Base-by-base conservation (phyloP, 2,797 vertebrate genomes). In the Brotogeris chrysoptera region DNA sequence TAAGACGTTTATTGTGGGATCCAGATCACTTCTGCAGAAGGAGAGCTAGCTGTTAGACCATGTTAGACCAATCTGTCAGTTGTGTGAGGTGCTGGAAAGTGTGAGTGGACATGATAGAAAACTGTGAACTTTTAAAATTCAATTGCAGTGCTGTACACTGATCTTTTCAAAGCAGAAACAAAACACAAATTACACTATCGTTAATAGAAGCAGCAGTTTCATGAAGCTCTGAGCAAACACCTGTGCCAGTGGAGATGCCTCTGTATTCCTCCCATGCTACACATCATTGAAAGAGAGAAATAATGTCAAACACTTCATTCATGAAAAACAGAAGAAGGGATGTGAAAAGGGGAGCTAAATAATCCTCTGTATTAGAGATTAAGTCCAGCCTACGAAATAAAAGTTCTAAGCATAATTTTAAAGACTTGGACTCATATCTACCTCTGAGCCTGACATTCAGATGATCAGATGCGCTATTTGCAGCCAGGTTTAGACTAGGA, bases 141-240 rank as follows among this genome's bases (percentile, higher is more conserved):
- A 72, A 63, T 57, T 66, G 65, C 65, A 87, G 8, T 16, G 44
- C 27, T 47, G 38, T 38, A 32, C 59, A 28, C 17, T 39, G 38
- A 88, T 70, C 66, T 76, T 81, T 78, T 39, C 64, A 38, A 90
- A 90, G 60, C 74, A 73, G 82, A 86, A 81, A 49, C 36, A 82
- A 88, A 47, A 27, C 11, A 70, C 2, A 6, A 74, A 71, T 46
- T 47, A 49, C 20, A 47, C 13, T 20, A 23, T 13, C 34, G 77
- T 47, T 80, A 65, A 86, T 11, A 81, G 83, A 69, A 84, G 19
- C 73, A 81, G 50, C 14, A 79, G 21, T 53, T 91, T 52, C 1
- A 4, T 30, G 44, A 49, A 17, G 52, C 27, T 81, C 70, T 86
- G 30, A 84, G 66, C 50, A 83, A 77, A 84, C 21, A 59, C 8